Evolutionary conservation across 2,113 vertebrate genomes (phyloP).

Genomic region (Sebastes fasciatus): DNA sequence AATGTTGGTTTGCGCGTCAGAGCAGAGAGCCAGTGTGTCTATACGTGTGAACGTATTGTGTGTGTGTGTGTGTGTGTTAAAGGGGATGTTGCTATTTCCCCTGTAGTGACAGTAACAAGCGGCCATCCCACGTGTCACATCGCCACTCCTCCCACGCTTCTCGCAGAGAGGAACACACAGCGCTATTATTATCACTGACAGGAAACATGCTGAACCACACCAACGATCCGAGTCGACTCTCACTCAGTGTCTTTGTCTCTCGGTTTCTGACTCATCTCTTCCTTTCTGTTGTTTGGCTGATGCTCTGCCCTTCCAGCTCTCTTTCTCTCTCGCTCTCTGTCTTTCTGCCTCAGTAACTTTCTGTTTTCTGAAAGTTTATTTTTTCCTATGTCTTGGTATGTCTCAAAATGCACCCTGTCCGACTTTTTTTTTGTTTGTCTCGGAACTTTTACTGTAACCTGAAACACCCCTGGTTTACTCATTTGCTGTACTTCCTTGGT

Average conservation of each 20-base stretch:
- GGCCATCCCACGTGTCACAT: slow-evolving; percentile 49
- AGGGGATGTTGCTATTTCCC: slow-evolving; percentile 65
- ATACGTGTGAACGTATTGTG: not conserved
- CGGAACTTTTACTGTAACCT: slow-evolving; percentile 6
- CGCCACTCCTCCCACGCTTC: slow-evolving; percentile 65
- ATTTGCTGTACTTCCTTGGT: not conserved
- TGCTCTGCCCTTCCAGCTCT: slow-evolving; percentile 9
- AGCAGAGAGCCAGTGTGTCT: not conserved
- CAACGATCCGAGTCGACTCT: slow-evolving; percentile 43
- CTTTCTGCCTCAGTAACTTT: slow-evolving; percentile 32
- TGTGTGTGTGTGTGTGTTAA: not conserved
- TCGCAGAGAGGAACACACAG: slow-evolving; percentile 58
- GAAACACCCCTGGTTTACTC: not conserved
- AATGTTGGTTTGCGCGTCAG: not conserved
- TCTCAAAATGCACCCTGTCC: not conserved
- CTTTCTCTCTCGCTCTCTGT: not conserved
- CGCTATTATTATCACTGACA: slow-evolving; percentile 74
- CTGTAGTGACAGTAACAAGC: slow-evolving; percentile 47
- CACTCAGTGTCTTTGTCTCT: slow-evolving; percentile 34
- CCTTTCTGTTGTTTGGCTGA: slow-evolving; percentile 38
- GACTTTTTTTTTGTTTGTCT: not conserved
- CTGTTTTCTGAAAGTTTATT: slow-evolving; percentile 30
- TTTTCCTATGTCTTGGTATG: not conserved
- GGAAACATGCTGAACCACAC: slow-evolving; percentile 70
- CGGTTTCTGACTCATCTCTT: slow-evolving; percentile 62